Conservation (phyloP, 2,888 invertebrate species). For the Mesochorus sp. region DNA sequence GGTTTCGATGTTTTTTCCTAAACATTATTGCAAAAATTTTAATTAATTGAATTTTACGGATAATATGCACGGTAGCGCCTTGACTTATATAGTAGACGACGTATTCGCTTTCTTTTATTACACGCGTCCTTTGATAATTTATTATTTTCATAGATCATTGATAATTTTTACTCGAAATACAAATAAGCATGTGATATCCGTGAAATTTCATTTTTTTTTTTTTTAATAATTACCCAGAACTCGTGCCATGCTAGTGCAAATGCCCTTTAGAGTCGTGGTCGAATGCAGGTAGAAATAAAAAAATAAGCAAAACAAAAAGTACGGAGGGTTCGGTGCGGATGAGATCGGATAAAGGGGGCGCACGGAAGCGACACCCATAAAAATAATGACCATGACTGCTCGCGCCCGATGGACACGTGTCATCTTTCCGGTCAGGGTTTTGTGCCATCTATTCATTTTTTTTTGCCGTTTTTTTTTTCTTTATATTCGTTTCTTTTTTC, state of each 20-base stretch:
- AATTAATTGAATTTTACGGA: too few relatives aligned
- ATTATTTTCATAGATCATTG: too few relatives aligned
- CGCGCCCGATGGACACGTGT: conserved; percentile 71
- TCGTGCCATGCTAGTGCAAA: conserved; percentile 54
- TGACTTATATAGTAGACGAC: too few relatives aligned
- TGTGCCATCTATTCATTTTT: conserved; percentile 26
- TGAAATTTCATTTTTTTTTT: too few relatives aligned
- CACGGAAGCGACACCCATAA: conserved; percentile 72
- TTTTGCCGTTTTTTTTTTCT: neutral
- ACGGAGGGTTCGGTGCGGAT: conserved; percentile 48
- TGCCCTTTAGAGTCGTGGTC: conserved; percentile 47
- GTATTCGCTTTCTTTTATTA: too few relatives aligned
- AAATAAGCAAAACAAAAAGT: too few relatives aligned
- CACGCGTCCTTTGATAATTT: too few relatives aligned
- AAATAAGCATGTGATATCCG: too few relatives aligned
- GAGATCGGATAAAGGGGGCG: conserved; percentile 56
- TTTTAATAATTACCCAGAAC: conserved; percentile 56
- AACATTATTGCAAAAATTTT: too few relatives aligned
- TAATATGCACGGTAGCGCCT: too few relatives aligned
- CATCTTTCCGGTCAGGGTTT: conserved; percentile 69
- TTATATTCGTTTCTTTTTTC: conserved; percentile 23
- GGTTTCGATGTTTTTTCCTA: too few relatives aligned
- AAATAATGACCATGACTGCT: conserved; percentile 70
- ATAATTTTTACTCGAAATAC: neutral
- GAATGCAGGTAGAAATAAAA: conserved; percentile 25